Evolutionary conservation across 2,888 invertebrate genomes (phyloP).

Genomic region (Scaptomyza flava): DNA sequence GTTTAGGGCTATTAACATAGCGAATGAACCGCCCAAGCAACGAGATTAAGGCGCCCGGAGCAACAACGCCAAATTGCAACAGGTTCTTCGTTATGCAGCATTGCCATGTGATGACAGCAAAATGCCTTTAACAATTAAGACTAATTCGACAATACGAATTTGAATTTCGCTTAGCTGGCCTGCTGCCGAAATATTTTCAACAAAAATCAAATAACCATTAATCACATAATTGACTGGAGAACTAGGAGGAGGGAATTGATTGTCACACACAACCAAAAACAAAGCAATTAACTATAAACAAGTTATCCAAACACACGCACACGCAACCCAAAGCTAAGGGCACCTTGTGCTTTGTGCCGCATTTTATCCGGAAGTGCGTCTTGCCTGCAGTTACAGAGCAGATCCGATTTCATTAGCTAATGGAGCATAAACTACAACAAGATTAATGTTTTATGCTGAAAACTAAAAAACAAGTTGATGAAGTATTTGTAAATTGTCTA

Average conservation of each 20-base stretch:
- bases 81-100: constrained; percentile 26
- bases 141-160: constrained; percentile 67
- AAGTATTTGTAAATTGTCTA: constrained; percentile 3
- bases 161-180: constrained; percentile 45
- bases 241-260: constrained; percentile 42
- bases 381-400: constrained; percentile 21
- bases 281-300: constrained; percentile 71
- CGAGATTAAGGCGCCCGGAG: constrained; percentile 36
- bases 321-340: constrained; percentile 29
- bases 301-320: constrained; percentile 24
- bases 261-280: constrained; percentile 64
- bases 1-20: constrained; percentile 44
- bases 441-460: constrained; percentile 21
- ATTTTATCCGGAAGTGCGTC: constrained; percentile 55
- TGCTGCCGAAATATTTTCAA: constrained; percentile 51
- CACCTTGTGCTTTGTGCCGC: constrained; percentile 33
- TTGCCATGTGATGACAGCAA: constrained; percentile 54
- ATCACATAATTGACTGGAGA: constrained; percentile 46
- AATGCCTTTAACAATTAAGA: constrained; percentile 68
- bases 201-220: constrained; percentile 69
- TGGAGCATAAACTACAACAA: constrained; percentile 13
- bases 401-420: constrained; percentile 33
- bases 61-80: constrained; percentile 45
- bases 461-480: background rate
- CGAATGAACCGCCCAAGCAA: constrained; percentile 48